Evolutionary conservation across 2,797 vertebrate species (phyloP).

Genomic region (Peromyscus aztecus): DNA sequence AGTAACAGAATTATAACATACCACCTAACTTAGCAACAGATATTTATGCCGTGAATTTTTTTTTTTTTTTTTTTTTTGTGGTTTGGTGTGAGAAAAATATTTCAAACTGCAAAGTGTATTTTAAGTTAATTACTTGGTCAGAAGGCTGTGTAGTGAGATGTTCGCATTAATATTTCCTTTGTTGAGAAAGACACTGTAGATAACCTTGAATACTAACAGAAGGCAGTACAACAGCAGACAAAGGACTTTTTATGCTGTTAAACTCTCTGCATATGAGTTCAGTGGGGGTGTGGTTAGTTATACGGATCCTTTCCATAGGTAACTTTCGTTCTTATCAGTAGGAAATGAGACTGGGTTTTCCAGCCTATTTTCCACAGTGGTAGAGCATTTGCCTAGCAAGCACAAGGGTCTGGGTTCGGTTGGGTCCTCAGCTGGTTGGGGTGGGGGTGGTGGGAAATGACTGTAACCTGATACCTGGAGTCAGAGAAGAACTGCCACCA

Average conservation of each 20-base stretch:
- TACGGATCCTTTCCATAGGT: background rate
- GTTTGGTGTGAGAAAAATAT: background rate
- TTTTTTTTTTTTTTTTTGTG: conserved; percentile 2
- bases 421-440: background rate
- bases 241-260: background rate
- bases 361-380: background rate
- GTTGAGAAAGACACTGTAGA: conserved; percentile 12
- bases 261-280: background rate
- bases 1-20: background rate
- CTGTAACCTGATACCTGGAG: background rate
- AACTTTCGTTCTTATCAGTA: background rate
- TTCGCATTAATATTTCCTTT: conserved; percentile 6
- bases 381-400: background rate
- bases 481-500: background rate
- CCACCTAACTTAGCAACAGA: background rate
- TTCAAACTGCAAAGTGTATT: conserved; percentile 7
- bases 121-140: conserved; percentile 29
- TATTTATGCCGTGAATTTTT: conserved; percentile 12
- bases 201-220: background rate
- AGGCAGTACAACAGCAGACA: background rate
- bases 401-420: background rate
- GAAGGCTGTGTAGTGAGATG: background rate
- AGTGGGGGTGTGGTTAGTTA: background rate
- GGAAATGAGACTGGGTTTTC: background rate
- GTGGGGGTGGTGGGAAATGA: background rate